Base-by-base conservation (phyloP, 2,888 invertebrate species). In the Microdon myrmicae region DNA sequence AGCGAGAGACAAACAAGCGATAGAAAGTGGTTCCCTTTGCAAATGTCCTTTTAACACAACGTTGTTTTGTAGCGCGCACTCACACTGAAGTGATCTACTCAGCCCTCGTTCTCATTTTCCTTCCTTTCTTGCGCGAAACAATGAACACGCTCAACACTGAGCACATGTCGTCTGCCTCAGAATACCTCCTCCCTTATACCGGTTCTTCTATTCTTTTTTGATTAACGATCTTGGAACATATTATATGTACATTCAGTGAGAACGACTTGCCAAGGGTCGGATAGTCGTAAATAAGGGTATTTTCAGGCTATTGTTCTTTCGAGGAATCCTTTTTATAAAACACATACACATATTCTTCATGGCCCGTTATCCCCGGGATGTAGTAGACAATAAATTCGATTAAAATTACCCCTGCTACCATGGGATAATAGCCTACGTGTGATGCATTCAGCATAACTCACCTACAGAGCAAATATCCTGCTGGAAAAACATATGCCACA, bases 1-100 rank as follows among this genome's bases (percentile, higher is more conserved):
- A 25, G 22, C 38, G 37, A 49, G 26, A 35, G 51, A 29, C 22
- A 41, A 37, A 53, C 41, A 43, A 43, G 13, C 43, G 35, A 29
- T 35, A 43, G 43, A 26, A 25, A 8, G 10, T 22, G 1, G 8
- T 14, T 25, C 51, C 12, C 5, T 34, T 22, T 29, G 28, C 6
- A 35, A 22, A 14, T 51, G 39, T 34, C n/a, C n/a, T n/a, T n/a
- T n/a, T n/a, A n/a, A n/a, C n/a, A n/a, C n/a, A n/a, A n/a, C n/a
- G n/a, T n/a, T n/a, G n/a, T n/a, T n/a, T 14, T 16, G 8, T 20
- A 10, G 26, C 8, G 13, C n/a, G n/a, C n/a, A n/a, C 31, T 3
- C 25, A 20, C 17, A 25, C n/a, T 48, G 23, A 31, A 38, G 31
- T 37, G 37, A 47, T 47, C 35, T n/a, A 20, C 28, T 29, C 4